Evolutionary conservation across 2,888 invertebrate genomes (phyloP), one percentile per base, ranked within the genome.

Genomic region (Drosophila melanosoma): DNA sequence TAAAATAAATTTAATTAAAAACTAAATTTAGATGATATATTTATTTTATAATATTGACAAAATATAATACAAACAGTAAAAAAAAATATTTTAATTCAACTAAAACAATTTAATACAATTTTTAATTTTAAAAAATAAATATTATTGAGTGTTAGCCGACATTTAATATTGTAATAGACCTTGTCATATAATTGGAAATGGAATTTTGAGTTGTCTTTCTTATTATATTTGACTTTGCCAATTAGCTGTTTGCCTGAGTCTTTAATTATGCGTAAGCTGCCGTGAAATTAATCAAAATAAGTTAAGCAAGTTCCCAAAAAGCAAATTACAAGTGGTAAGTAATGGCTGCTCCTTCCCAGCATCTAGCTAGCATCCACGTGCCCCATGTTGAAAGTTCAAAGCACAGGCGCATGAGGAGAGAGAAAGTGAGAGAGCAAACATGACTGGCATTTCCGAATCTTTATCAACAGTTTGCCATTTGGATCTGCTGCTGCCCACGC

Each of bases 401-500:
- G 86, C 82, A 82, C 69, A 85, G 78, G 73, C 81, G 78, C 82
- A 75, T 86, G 89, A 72, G 64, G 48, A 58, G 38, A 57, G 20
- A 2, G 40, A 17, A 23, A 74, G 40, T 57, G 65, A 42, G 53
- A 26, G 49, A 71, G 40, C 56, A 10, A 29, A 70, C 70, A 81
- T 81, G 82, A 82, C 82, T 77, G 82, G 69, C 84, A 84, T 81
- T 75, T 79, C 54, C 68, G 60, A 72, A 51, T 49, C 72, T 66
- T 74, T 78, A 85, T 89, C 85, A 89, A 87, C 90, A 89, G 90
- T 78, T 87, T 86, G 85, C 77, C 89, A 78, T 79, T 45, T 76
- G 72, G 67, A 57, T 67, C 69, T 53, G 48, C 59, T 59, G 23
- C 60, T 38, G 58, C 59, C 54, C 42, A 49, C 64, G 61, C 51